Base-by-base conservation (phyloP, 2,113 vertebrate species). In the Caracal caracal region DNA sequence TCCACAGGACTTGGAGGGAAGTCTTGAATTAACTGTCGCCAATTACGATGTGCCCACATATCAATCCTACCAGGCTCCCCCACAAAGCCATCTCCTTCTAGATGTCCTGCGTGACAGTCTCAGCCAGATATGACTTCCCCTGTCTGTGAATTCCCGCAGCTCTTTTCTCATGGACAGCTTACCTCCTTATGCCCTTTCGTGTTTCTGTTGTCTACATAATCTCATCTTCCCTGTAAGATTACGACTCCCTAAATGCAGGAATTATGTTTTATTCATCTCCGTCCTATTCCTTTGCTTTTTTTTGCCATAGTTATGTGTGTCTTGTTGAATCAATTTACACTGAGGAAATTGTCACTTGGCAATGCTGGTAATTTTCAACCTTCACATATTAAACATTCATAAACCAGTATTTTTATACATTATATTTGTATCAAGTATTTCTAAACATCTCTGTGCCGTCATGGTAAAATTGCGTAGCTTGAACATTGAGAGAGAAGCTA, bases 241-340 rank as follows among this genome's bases (percentile, higher is more conserved):
- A 82, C 51, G 5, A 49, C 53, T 71, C 43, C 84, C 65, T 79
- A 89, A 92, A 79, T 81, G 63, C 12, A 73, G 49, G 10, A 68
- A 83, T 68, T 76, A 49, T 33, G 15, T 76, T 79, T 87, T 90
- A 93, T 90, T 80, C 30, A 80, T 83, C 70, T 79, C 53, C 86
- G 65, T 30, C 2, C 33, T 68, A 30, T 11, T 73, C 20, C 30
- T 89, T 82, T 92, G 47, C 28, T 61, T 61, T 81, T 81, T 40
- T 85, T 87, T 76, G 17, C 17, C 47, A 76, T 49, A 70, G 65
- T 89, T 89, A 24, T 66, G 1, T 61, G 17, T 47, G n/a, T 73
- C 92, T 94, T 59, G 7, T 90, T 96, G 43, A 75, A 84, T 95
- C 91, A 61, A 96, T 81, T 70, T 84, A n/a, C 15, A 47, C 3